Conservation (phyloP, 2,888 invertebrate species). For the Xestoiulus laeticollis region DNA sequence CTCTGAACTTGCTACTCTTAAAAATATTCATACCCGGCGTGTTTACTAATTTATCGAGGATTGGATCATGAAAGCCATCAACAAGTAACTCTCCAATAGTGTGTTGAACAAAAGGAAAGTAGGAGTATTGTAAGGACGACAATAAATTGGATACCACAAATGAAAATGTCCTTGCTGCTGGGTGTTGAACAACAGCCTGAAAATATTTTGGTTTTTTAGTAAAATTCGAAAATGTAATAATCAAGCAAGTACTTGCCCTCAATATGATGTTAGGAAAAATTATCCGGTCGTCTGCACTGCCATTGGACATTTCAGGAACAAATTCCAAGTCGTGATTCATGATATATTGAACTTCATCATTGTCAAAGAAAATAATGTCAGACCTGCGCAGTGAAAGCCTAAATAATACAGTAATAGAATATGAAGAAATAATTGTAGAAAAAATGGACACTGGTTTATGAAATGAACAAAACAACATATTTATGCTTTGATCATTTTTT, state of each 20-base stretch:
- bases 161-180: background rate
- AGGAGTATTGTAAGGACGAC: background rate
- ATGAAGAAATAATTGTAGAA: too few species aligned
- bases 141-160: background rate
- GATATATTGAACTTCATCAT: background rate
- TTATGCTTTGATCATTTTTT: too few species aligned
- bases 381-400: background rate
- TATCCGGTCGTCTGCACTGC: background rate
- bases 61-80: background rate
- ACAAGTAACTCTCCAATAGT: background rate
- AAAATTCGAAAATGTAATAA: background rate
- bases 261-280: background rate
- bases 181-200: background rate
- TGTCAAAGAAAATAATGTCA: background rate
- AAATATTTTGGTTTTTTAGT: background rate
- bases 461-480: too few species aligned
- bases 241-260: background rate
- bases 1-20: background rate
- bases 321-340: background rate
- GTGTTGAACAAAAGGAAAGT: background rate
- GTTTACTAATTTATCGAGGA: background rate
- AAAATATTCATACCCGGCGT: background rate
- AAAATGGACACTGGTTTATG: too few species aligned
- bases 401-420: background rate
- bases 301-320: background rate